Base-by-base conservation (phyloP, 2,888 invertebrate genomes). In the Aleiodes testaceus region DNA sequence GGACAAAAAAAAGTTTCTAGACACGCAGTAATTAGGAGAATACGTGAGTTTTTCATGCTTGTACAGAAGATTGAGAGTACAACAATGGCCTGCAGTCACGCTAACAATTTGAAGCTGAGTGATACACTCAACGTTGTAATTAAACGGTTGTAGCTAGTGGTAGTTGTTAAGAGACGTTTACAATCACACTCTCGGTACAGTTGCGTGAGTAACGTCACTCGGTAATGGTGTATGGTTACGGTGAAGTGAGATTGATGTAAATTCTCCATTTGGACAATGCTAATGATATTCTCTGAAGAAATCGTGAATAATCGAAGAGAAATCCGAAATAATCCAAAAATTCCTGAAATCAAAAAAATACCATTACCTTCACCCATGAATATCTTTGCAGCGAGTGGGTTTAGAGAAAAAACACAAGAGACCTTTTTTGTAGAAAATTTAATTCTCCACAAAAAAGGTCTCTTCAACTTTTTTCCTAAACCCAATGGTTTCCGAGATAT, bases 71-170 rank as follows among this genome's bases (percentile, higher is more conserved):
- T 66, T 66, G 66, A 64, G 68, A 72, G 72, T 70, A 68, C 44
- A 66, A 65, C 50, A 71, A 75, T 74, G 64, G 73, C 55, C 72
- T 72, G 36, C 73, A 77, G 75, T 79, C 80, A 75, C 77, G 77
- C 72, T 36, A 78, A 72, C 73, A 70, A 75, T 77, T 79, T 74
- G 74, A 75, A 69, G 69, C 73, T 71, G 64, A 73, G 66, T 50
- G 53, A 44, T 14, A 61, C 36, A 36, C 36, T 36, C 36, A 36
- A 7, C 36, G 9, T 36, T 30, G 22, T 49, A 65, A 65, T 65
- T 65, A 49, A 49, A 36, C 11, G 36, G 16, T 20, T 3, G n/a
- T 47, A 16, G 12, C n/a, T 30, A 7, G 36, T 52, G n/a, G 26
- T 20, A 63, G 44, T 63, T 53, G 11, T 44, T 30, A 22, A 26